Evolutionary conservation across 2,888 invertebrate species (phyloP).

Genomic region (Nephrotoma guestfalica): DNA sequence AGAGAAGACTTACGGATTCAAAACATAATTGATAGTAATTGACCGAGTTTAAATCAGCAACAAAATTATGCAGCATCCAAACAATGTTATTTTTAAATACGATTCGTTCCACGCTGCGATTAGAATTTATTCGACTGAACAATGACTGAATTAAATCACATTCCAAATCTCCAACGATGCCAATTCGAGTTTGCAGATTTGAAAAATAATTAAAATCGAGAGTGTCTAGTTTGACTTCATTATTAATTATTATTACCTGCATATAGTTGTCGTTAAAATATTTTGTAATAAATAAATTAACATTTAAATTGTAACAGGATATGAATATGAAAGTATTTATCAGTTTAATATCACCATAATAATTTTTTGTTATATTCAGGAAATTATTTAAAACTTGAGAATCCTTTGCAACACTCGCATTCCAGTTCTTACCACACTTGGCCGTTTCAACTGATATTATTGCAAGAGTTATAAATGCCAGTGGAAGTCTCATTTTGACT

Average conservation of each 20-base stretch:
- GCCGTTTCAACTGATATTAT: not conserved
- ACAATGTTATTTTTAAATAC: not conserved
- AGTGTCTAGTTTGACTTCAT: not conserved
- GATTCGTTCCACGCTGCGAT: not conserved
- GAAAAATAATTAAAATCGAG: not conserved
- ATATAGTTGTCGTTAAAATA: not conserved
- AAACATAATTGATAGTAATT: not conserved
- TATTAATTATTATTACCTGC: not conserved
- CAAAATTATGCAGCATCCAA: not conserved
- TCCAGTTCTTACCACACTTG: not conserved
- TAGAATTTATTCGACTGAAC: not conserved
- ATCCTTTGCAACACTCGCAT: not conserved
- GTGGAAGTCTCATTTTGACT: not conserved
- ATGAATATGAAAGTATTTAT: not conserved
- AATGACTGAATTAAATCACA: not conserved
- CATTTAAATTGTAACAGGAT: not conserved
- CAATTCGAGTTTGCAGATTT: not conserved
- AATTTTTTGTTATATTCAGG: not conserved
- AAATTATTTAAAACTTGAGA: not conserved
- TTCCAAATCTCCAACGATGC: not conserved
- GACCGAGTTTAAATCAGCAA: not conserved
- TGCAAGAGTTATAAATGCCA: not conserved
- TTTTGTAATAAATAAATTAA: not conserved
- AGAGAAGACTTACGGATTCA: not conserved
- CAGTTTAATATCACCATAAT: not conserved